Percentiles rank a stretch among this genome's conserved stretches.
Conservation (phyloP, 2,888 invertebrate genomes). For the Kuschelorhynchus macadamiae region DNA sequence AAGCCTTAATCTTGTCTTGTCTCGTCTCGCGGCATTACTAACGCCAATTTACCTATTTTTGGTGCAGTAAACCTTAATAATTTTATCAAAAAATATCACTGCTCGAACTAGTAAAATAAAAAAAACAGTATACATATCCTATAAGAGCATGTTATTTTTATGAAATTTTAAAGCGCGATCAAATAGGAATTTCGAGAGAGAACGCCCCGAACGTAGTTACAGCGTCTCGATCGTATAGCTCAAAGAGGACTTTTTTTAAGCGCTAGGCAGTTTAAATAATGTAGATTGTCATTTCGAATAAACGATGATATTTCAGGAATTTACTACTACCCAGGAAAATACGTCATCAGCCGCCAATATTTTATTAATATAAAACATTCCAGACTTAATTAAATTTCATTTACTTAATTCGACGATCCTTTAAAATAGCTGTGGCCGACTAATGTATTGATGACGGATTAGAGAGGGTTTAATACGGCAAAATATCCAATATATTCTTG, state of each 20-base stretch:
- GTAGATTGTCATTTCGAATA: conserved; percentile 28
- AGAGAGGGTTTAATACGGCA: conserved; percentile 11
- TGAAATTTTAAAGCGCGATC: conserved; percentile 32
- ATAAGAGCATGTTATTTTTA: conserved; percentile 3
- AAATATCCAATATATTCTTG: too few species aligned
- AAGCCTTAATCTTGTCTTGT: too few species aligned
- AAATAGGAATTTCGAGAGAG: conserved; percentile 19
- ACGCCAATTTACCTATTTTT: too few species aligned
- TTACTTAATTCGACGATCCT: conserved; percentile 38
- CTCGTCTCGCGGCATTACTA: too few species aligned
- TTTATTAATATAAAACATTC: conserved; percentile 55
- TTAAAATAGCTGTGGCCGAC: conserved; percentile 37
- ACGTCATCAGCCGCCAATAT: conserved; percentile 55
- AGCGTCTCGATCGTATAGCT: conserved; percentile 33
- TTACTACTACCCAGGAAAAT: conserved; percentile 58
- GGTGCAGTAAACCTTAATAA: too few species aligned
- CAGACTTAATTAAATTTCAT: conserved; percentile 54
- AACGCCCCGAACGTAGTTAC: conserved; percentile 22
- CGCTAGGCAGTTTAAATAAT: conserved; percentile 17
- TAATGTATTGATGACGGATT: conserved; percentile 29
- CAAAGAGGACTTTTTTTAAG: conserved; percentile 28
- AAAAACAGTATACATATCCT: background rate
- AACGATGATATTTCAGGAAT: conserved; percentile 59
- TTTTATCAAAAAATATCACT: too few species aligned
- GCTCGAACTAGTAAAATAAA: too few species aligned